phyloP scores from a whole-genome alignment of 2,113 vertebrate genomes.

The Tenrec ecaudatus region DNA sequence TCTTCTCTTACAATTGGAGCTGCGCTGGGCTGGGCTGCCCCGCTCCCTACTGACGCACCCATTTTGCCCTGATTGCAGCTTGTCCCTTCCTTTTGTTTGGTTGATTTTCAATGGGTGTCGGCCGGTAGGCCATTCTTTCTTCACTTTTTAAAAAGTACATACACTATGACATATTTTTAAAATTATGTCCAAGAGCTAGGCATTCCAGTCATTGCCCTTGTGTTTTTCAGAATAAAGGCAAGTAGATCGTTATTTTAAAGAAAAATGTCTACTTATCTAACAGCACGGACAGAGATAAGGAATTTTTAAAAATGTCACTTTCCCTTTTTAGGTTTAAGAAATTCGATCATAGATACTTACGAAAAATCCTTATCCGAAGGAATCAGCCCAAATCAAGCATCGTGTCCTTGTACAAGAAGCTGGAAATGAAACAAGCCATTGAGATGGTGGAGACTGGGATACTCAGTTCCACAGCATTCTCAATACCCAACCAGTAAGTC shows the following conservation, averaged over 20 bases:
- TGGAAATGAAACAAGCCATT: slow-evolving; percentile 96
- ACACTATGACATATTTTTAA: background rate
- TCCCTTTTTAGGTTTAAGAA: slow-evolving; percentile 92
- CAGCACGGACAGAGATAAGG: background rate
- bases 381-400: slow-evolving; percentile 94
- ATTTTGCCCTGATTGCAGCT: slow-evolving; percentile 79
- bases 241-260: background rate
- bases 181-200: background rate
- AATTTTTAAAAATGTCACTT: slow-evolving; percentile 5
- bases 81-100: slow-evolving; percentile 80
- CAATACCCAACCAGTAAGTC: slow-evolving; percentile 88
- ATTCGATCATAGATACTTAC: slow-evolving; percentile 94
- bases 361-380: slow-evolving; percentile 93
- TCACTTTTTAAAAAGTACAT: slow-evolving; percentile 18
- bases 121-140: slow-evolving; percentile 49
- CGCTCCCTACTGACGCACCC: background rate
- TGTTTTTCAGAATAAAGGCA: slow-evolving; percentile 53
- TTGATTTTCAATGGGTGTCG: slow-evolving; percentile 70
- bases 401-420: slow-evolving; percentile 95
- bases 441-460: slow-evolving; percentile 92
- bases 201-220: background rate
- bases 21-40: slow-evolving; percentile 52
- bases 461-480: slow-evolving; percentile 86
- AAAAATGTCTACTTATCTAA: background rate
- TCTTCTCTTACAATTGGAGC: slow-evolving; percentile 70